Evolutionary conservation across 2,113 vertebrate genomes (phyloP), one percentile per base, ranked within the genome.

Genomic region (Trogon surrucura): DNA sequence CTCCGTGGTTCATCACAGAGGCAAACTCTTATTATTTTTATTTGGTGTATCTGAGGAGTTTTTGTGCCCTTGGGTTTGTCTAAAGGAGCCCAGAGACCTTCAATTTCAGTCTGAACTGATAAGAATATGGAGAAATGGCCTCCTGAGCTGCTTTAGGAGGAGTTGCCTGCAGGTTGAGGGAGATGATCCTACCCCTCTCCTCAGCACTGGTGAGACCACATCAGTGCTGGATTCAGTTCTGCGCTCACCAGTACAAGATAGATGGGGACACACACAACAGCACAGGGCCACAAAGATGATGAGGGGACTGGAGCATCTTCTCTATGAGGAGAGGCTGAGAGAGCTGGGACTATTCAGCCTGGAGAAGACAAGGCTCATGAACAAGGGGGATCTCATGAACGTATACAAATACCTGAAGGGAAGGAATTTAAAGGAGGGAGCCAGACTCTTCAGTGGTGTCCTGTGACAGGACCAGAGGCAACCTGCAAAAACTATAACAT

Each of bases 141-240:
- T 69, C 36, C 34, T 29, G n/a, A 36, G 38, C 36, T 81, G 56
- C 6, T 3, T 51, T 47, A 57, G 47, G 25, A 58, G 16, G 15
- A 47, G 11, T 29, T 77, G 22, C 38, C 26, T 80, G 19, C 9
- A 10, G 9, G 4, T 41, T 54, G 44, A 64, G 15, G 65, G 34
- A 80, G 16, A 6, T 74, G 54, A 45, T 74, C 34, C 5, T 18
- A 91, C 32, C 16, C 10, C 21, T 77, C 36, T 85, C 0, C 34
- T 53, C 0, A 0, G 4, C 5, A 1, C 44, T 61, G 34, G 3
- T 36, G 64, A 86, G 36, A n/a, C 5, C 23, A 10, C 9, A 15
- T 13, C 47, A 70, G 21, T 51, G 22, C 38, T 60, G 45, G 5
- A 6, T 48, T 84, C 21, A 18, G 18, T 80, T 56, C 29, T 71